Evolutionary conservation across 2,113 vertebrate genomes (phyloP), one percentile per base, ranked within the genome.

Genomic region (Garra rufa): DNA sequence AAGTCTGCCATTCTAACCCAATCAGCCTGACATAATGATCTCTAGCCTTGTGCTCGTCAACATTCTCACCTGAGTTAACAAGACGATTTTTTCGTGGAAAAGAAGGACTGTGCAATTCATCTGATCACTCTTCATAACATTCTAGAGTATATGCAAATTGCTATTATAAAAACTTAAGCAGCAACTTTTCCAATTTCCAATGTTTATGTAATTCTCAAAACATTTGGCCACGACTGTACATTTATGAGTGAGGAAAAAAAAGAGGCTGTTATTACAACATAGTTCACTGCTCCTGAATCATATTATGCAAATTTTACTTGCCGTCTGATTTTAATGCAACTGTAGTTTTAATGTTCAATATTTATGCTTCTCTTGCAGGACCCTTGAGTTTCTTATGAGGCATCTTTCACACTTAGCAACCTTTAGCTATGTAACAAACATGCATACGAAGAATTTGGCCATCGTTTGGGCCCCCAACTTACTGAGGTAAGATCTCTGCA

Each of bases 391-490:
- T 94, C 95, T 99, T 67, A 99, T 99, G 98, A 97, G 97, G 85
- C 97, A 99, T 88, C 94, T 99, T 44, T 96, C 98, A 89, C 96
- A 91, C 9, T 92, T 99, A 3, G 98, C 98, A 46, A 95, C 98
- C n/a, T 99, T 97, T 89, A 98, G 98, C 91, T 96, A 97, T 89
- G 94, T 99, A 92, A 99, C 98, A 85, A 99, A 99, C 82, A 99
- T 99, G 98, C 97, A 99, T 91, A 98, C 95, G 21, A 99, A 99
- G 92, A 99, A 99, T 92, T 90, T 99, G 73, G 98, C 98, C 19
- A 99, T 99, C 0, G 97, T 99, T 83, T 99, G 98, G 98, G 98
- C 97, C 15, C 98, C 98, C 79, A 99, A 99, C 92, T 93, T 99
- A 80, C 93, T 99, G 50, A 95, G 98, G 98, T 99, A 83, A 91